Conservation (phyloP, 2,888 invertebrate genomes). For the Celastrina argiolus region DNA sequence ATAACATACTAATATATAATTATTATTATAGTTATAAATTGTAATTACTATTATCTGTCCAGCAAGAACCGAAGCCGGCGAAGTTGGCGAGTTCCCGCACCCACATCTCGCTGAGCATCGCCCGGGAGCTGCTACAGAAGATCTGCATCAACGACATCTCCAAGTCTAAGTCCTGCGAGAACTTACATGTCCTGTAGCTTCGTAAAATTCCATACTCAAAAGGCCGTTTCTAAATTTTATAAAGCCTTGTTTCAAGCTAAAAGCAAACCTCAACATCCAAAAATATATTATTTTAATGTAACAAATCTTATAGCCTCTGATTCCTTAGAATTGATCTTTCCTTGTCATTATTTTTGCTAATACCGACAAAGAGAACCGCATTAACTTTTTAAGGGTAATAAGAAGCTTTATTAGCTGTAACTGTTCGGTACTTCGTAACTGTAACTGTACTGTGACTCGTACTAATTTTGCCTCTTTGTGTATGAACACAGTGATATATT, state of each 20-base stretch:
- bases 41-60: neutral
- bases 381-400: conserved; percentile 21
- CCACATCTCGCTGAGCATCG: conserved; percentile 87
- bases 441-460: neutral
- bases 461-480: neutral
- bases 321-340: neutral
- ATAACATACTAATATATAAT: too few species aligned
- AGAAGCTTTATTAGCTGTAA: conserved; percentile 25
- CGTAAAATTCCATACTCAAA: conserved; percentile 18
- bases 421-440: neutral
- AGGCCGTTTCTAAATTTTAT: too few species aligned
- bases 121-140: conserved; percentile 88
- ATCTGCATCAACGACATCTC: conserved; percentile 91
- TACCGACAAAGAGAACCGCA: neutral
- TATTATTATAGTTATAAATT: neutral
- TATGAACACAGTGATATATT: neutral
- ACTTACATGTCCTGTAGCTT: conserved; percentile 86
- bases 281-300: too few species aligned
- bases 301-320: neutral
- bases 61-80: conserved; percentile 73
- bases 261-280: too few species aligned
- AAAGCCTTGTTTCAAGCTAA: too few species aligned
- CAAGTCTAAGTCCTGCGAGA: conserved; percentile 92
- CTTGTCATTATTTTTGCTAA: too few species aligned
- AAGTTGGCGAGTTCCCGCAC: conserved; percentile 89